Evolutionary conservation across 2,113 vertebrate genomes (phyloP), one percentile per base, ranked within the genome.

Genomic region (Rhabdomys dilectus): DNA sequence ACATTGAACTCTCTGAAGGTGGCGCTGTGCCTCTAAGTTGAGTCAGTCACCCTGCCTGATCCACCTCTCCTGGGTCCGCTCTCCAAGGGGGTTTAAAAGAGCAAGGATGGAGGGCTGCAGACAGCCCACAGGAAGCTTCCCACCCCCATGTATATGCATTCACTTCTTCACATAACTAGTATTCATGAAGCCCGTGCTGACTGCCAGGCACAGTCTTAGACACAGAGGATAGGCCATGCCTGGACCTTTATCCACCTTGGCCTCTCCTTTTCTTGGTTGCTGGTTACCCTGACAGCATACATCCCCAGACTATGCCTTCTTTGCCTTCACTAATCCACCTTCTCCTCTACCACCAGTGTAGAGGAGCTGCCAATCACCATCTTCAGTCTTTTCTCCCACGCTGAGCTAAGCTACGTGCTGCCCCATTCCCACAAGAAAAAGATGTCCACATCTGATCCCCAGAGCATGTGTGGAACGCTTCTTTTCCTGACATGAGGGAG

Each of bases 361-460:
- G 58, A 11, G 17, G 15, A 22, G 24, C 19, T 51, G 75, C n/a
- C 62, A 39, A 0, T 2, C 1, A 21, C 48, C 31, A 10, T 31
- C 13, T 53, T 26, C 48, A 2, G 19, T 3, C 42, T 42, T 34
- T 48, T 62, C 88, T n/a, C 48, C 34, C 17, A 3, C 9, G 48
- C 4, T 81, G 31, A 19, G 31, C 48, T 12, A 16, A 17, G 24
- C 39, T 9, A 9, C 45, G 15, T 10, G 3, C 22, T 2, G 12
- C 5, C 9, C 22, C 4, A 7, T 39, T 7, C 4, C 16, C 24
- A 13, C 34, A 26, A 12, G 17, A 39, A n/a, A 48, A 53, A 51
- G 34, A 48, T 13, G 45, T 7, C 8, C 62, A n/a, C 0, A 0
- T 42, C 70, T 5, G 0, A 48, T 29, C 3, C 15, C 42, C 45